These are phyloP conservation scores for Tokudaia tokunoshimensis DNA, from an alignment of 2,797 vertebrate species.

Conservation along the genomic window DNA sequence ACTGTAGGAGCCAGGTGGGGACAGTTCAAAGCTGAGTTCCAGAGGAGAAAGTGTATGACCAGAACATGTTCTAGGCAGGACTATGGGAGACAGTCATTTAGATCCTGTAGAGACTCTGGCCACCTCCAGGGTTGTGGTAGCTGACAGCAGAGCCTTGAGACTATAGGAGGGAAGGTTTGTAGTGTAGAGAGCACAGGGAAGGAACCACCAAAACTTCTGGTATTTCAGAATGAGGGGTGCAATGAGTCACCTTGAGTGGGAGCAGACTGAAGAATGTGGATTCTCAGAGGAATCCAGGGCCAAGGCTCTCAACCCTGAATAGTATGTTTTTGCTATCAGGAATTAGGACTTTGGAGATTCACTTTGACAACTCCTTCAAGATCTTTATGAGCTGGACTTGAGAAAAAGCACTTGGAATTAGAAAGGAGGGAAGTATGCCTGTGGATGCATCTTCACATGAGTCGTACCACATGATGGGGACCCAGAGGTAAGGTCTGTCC, in stretches of 20 bases:
- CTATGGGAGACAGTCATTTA: neutral
- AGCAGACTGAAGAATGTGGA: fast-evolving
- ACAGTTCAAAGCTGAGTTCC: neutral
- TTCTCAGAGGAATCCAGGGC: neutral
- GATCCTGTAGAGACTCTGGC: neutral
- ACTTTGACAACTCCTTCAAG: neutral
- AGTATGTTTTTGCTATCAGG: neutral
- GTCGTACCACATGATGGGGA: neutral
- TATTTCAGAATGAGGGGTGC: neutral
- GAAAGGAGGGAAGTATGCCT: no score
- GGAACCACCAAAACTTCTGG: neutral
- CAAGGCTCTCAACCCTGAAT: neutral
- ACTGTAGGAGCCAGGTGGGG: neutral
- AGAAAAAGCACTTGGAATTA: neutral
- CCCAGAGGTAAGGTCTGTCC: neutral
- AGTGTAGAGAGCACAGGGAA: fast-evolving
- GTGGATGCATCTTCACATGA: fast-evolving
- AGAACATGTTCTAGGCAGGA: no score
- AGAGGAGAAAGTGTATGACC: neutral
- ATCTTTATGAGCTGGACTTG: neutral
- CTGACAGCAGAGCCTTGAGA: neutral
- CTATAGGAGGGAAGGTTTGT: neutral
- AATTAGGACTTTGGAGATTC: neutral
- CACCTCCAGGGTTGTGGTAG: neutral
- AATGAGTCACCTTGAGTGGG: fast-evolving